A percentile compares a stretch with the other conserved stretches of the same genome.
These are phyloP conservation scores for Knipowitschia caucasica DNA, from an alignment of 2,797 vertebrate genomes.

Conservation along the genomic window DNA sequence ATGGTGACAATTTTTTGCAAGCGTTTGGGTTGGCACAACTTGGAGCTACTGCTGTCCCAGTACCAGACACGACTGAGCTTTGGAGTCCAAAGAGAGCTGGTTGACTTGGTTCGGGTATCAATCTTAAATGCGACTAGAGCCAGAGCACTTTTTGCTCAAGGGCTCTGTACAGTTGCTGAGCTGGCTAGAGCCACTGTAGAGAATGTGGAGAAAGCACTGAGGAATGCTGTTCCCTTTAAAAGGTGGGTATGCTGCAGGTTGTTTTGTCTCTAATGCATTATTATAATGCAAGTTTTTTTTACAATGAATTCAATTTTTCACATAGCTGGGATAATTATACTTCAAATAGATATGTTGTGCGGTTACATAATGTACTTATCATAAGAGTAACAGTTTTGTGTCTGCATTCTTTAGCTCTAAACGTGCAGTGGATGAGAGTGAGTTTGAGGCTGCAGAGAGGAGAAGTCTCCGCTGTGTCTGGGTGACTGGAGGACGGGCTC, in stretches of 20 bases:
- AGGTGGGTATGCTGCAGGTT: conserved; percentile 70
- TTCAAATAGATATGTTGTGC: neutral
- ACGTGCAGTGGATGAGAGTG: conserved; percentile 90
- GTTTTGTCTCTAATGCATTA: neutral
- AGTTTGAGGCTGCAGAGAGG: conserved; percentile 86
- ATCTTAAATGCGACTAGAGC: conserved; percentile 88
- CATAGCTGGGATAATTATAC: neutral
- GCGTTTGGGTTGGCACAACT: conserved; percentile 94
- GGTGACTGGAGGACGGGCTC: conserved; percentile 82
- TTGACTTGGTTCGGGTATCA: conserved; percentile 90
- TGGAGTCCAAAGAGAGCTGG: conserved; percentile 91
- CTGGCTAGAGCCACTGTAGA: conserved; percentile 80
- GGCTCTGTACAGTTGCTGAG: conserved; percentile 88
- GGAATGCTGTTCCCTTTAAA: conserved; percentile 89
- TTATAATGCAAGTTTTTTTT: neutral
- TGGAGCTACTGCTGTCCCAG: conserved; percentile 91
- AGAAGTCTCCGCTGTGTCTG: conserved; percentile 82
- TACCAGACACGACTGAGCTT: conserved; percentile 97
- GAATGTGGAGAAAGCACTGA: conserved; percentile 85
- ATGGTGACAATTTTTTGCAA: conserved; percentile 96
- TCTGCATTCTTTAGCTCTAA: conserved; percentile 69
- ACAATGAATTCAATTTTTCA: neutral
- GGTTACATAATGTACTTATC: too few species aligned
- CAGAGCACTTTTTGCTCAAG: conserved; percentile 82
- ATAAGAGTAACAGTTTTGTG: neutral